Evolutionary conservation across 2,888 invertebrate genomes (phyloP).

Genomic region (Ptychoptera albimana): DNA sequence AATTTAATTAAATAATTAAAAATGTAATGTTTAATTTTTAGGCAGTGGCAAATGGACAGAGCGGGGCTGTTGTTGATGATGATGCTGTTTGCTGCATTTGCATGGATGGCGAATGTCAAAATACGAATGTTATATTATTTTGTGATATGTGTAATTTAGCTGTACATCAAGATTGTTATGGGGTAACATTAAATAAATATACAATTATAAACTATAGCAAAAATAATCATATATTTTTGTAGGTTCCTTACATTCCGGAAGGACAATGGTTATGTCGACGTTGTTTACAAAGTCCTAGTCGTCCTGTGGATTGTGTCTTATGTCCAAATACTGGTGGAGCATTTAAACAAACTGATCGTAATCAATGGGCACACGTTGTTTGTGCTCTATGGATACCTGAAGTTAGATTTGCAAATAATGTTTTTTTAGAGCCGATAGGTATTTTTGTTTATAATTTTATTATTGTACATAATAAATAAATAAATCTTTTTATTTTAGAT

Average conservation of each 20-base stretch:
- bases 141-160: slow-evolving; percentile 99
- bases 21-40: too few relatives aligned
- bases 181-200: slow-evolving; percentile 38
- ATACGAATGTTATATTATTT: slow-evolving; percentile 95
- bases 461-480: not conserved
- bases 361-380: slow-evolving; percentile 96
- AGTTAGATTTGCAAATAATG: slow-evolving; percentile 94
- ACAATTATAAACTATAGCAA: slow-evolving; percentile 6
- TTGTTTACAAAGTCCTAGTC: slow-evolving; percentile 90
- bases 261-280: slow-evolving; percentile 96
- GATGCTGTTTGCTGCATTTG: slow-evolving; percentile 99
- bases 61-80: slow-evolving; percentile 75
- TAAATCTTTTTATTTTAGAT: slow-evolving; percentile 35
- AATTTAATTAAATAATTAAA: not conserved
- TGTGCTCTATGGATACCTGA: slow-evolving; percentile 99
- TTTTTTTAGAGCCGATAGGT: slow-evolving; percentile 91
- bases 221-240: not conserved
- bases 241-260: slow-evolving; percentile 83
- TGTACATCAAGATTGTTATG: slow-evolving; percentile 98
- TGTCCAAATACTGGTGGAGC: slow-evolving; percentile 98
- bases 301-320: slow-evolving; percentile 91
- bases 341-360: slow-evolving; percentile 91
- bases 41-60: slow-evolving; percentile 53
- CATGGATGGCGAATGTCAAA: slow-evolving; percentile 97
- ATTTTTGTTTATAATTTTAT: too few relatives aligned